Base-by-base conservation (phyloP, 2,888 invertebrate species). In the Philaethria dido region DNA sequence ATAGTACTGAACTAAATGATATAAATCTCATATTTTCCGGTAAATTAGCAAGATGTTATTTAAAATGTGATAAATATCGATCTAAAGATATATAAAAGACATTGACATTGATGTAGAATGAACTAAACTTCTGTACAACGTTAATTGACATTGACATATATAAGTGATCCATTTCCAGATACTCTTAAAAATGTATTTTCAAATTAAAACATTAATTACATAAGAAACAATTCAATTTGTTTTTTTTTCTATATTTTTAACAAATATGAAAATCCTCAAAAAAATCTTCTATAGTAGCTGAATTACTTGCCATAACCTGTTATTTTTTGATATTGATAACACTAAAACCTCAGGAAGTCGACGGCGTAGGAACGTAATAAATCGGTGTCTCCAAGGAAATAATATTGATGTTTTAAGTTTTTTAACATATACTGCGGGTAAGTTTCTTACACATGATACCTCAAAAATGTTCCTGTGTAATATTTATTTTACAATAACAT, bases 1-100 rank as follows among this genome's bases (percentile, higher is more conserved):
- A 93, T 72, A 96, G 76, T 74, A 96, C 86, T 60, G 94, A 89
- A 73, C 94, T 94, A 77, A 96, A 85, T 44, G 96, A 95, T 75
- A 94, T 84, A 81, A 86, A 90, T 82, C 89, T 90, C 90, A 89
- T 91, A 73, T 66, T 69, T 68, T 9, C 16, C 1, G 69, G 68
- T 65, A 61, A 69, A 64, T 61, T 68, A 44, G 62, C 36, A n/a
- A 63, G 36, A 29, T 54, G 47, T 20, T 62, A 44, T 39, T 48
- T 29, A 44, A 65, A 42, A 55, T n/a, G n/a, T 42, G 16, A n/a
- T 4, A 47, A 45, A 36, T 52, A 64, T 44, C 29, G 29, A 52
- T 50, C 4, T 25, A 50, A 3, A 8, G 2, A 33, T 29, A 11
- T 52, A 16, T 11, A 33, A 29, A 16, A 3, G 16, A 33, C 16